Percentiles rank a stretch among this genome's conserved stretches.
phyloP scores from a whole-genome alignment of 2,888 invertebrate species.

The Flexamia atlantica region DNA sequence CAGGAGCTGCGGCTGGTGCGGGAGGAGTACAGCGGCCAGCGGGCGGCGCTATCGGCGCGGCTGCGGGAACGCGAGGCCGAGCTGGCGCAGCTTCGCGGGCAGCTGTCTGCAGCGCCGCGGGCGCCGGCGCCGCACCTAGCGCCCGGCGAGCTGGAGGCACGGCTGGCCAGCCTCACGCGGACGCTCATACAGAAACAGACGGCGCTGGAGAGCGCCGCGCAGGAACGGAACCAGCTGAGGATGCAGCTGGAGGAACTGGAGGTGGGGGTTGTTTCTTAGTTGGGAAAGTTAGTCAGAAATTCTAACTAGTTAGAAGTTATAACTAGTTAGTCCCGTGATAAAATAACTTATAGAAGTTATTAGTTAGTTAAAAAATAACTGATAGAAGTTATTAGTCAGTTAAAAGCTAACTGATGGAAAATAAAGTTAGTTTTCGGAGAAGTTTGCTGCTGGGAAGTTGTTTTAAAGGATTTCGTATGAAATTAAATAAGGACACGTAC shows the following conservation, averaged over 20 bases:
- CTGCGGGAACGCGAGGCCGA: conserved; percentile 79
- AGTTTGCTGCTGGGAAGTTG: too few species aligned
- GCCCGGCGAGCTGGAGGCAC: conserved; percentile 71
- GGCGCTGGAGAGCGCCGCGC: conserved; percentile 87
- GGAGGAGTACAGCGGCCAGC: conserved; percentile 77
- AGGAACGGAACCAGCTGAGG: conserved; percentile 90
- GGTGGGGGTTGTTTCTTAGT: too few species aligned
- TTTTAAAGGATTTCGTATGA: too few species aligned
- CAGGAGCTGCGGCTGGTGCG: conserved; percentile 78
- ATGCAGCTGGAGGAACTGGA: conserved; percentile 90
- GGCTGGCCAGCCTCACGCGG: conserved; percentile 84
- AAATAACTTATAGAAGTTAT: too few species aligned
- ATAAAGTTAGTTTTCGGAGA: too few species aligned
- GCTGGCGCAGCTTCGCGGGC: conserved; percentile 77
- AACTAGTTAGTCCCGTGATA: too few species aligned
- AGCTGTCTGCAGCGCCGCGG: conserved; percentile 74
- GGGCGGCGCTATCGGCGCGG: conserved; percentile 75
- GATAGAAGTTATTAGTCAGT: too few species aligned
- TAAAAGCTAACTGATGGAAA: too few species aligned
- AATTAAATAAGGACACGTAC: too few species aligned
- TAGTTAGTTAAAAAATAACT: too few species aligned
- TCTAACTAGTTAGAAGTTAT: too few species aligned
- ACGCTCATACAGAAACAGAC: conserved; percentile 92
- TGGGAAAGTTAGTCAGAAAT: too few species aligned
- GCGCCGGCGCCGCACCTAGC: conserved; percentile 69